phyloP scores from a whole-genome alignment of 2,888 invertebrate species.

The Serripes groenlandicus region DNA sequence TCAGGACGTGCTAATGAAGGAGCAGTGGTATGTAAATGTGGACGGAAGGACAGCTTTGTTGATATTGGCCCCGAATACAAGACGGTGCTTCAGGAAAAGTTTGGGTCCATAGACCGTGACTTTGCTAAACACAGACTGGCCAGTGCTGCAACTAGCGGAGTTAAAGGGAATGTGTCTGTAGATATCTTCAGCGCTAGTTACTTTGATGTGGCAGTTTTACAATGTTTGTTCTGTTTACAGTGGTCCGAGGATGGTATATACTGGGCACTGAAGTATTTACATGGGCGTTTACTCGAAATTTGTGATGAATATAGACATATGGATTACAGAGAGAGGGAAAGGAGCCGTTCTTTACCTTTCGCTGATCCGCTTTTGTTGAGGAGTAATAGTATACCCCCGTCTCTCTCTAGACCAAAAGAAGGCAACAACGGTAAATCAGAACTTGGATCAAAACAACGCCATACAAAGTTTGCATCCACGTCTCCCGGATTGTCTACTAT shows the following conservation, averaged over 20 bases:
- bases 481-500: constrained; percentile 70
- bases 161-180: constrained; percentile 71
- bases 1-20: constrained; percentile 76
- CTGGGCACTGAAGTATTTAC: constrained; percentile 93
- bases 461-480: constrained; percentile 60
- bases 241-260: constrained; percentile 99
- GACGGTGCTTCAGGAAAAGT: constrained; percentile 71
- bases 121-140: constrained; percentile 90
- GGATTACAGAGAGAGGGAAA: constrained; percentile 92
- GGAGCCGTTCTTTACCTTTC: constrained; percentile 95
- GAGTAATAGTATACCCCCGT: constrained; percentile 60
- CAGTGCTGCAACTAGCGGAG: constrained; percentile 81
- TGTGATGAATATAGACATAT: constrained; percentile 93
- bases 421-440: constrained; percentile 24
- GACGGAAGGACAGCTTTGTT: constrained; percentile 79
- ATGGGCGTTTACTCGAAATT: constrained; percentile 92
- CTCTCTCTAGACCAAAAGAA: constrained; percentile 46
- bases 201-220: constrained; percentile 97
- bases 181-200: constrained; percentile 92
- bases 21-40: constrained; percentile 75
- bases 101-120: constrained; percentile 89
- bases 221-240: constrained; percentile 97
- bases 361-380: constrained; percentile 76
- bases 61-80: constrained; percentile 76
- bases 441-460: constrained; percentile 10